Base-by-base conservation (phyloP, 2,888 invertebrate genomes). In the Pyrocoelia pectoralis region DNA sequence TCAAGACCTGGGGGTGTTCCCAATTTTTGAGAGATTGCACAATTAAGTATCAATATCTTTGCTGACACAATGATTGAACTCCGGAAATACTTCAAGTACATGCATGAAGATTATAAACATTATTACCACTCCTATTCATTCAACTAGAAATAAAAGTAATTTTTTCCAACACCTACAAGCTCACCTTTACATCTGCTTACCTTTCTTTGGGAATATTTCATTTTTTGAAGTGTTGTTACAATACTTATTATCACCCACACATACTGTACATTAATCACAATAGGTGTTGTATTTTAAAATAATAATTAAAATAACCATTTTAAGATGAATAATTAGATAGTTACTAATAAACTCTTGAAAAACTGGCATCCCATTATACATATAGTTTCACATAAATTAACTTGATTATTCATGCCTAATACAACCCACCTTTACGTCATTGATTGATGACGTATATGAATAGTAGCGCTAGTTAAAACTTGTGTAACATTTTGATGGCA, bases 401-500 rank as follows among this genome's bases (percentile, higher is more conserved):
- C n/a, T n/a, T n/a, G n/a, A n/a, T n/a, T n/a, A 24, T 24, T 24
- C 8, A 24, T 33, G 2, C 33, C 2, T 3, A 33, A 33, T 33
- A 10, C n/a, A n/a, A n/a, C 33, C n/a, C 24, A 33, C 9, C 33
- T 33, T 33, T n/a, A 33, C 33, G n/a, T 33, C 9, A 33, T 33
- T 33, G n/a, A 33, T 33, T 10, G n/a, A 33, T 33, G 33, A 24
- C 24, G 24, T 24, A 24, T 24, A 5, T 8, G 3, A 43, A 14
- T 15, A 43, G 43, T n/a, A 13, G 8, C 5, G 3, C n/a, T 10
- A 3, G 12, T 38, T 38, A 38, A 38, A 38, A 38, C 3, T 12
- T 10, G 5, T 41, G 51, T 38, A 46, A 51, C 24, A 8, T 5
- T 24, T 61, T 56, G 50, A 56, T 56, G 29, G 56, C 52, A 56